phyloP scores from a whole-genome alignment of 2,797 vertebrate species.

The Propithecus deckenii region DNA sequence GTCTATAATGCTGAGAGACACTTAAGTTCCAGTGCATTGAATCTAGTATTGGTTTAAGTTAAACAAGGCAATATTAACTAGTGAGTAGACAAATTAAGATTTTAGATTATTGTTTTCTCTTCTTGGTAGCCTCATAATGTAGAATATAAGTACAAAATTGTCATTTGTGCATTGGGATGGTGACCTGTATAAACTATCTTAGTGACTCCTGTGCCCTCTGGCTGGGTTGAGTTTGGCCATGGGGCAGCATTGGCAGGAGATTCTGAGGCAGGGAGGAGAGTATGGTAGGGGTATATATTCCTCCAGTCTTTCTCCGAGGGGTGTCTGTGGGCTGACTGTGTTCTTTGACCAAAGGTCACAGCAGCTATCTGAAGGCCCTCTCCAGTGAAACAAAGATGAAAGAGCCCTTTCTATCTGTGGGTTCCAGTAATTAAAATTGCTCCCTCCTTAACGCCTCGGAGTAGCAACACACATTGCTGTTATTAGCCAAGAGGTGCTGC shows the following conservation, averaged over 20 bases:
- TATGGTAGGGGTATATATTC: not conserved
- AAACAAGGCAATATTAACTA: not conserved
- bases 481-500: not conserved
- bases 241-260: not conserved
- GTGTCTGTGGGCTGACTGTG: not conserved
- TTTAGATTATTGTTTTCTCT: slow-evolving; percentile 20
- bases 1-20: not conserved
- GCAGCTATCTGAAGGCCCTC: not conserved
- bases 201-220: not conserved
- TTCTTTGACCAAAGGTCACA: not conserved
- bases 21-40: not conserved
- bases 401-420: not conserved
- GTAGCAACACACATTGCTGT: not conserved
- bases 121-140: not conserved
- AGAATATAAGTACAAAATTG: not conserved
- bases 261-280: not conserved
- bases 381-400: slow-evolving; percentile 17
- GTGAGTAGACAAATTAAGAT: slow-evolving; percentile 8
- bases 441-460: not conserved
- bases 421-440: not conserved
- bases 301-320: not conserved
- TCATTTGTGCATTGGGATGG: not conserved
- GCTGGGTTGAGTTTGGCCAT: not conserved
- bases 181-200: not conserved
- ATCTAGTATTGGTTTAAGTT: not conserved